A percentile compares a stretch with the other conserved stretches of the same genome.
These are phyloP conservation scores for Stegodyphus mimosarum DNA, from an alignment of 1,140 invertebrate genomes.

Conservation along the genomic window DNA sequence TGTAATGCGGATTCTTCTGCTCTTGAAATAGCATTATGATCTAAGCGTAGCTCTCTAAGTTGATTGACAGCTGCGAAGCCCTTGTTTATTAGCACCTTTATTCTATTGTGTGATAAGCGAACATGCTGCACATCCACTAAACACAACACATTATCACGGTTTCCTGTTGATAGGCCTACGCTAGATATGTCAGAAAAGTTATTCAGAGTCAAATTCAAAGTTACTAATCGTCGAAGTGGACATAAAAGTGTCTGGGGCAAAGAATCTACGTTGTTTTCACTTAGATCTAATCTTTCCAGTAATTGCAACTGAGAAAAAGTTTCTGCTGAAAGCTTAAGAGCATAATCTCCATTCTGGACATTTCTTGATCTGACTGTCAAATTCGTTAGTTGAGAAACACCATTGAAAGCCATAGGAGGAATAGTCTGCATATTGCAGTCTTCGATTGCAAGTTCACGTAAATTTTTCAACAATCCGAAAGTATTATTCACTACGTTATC, in stretches of 20 bases:
- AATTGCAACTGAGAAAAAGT: slow-evolving; percentile 76
- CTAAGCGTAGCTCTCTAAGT: slow-evolving; percentile 75
- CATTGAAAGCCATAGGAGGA: slow-evolving; percentile 76
- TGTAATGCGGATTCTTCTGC: slow-evolving; percentile 82
- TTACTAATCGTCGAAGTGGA: slow-evolving; percentile 70
- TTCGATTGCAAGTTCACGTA: slow-evolving; percentile 79
- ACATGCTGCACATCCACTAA: slow-evolving; percentile 78
- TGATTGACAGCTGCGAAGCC: slow-evolving; percentile 62
- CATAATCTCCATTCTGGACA: slow-evolving; percentile 82
- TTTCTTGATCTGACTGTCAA: slow-evolving; percentile 80
- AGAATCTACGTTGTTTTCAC: slow-evolving; percentile 85
- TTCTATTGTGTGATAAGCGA: slow-evolving; percentile 79
- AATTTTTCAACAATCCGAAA: slow-evolving; percentile 79
- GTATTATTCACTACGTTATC: slow-evolving; percentile 71
- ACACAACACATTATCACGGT: slow-evolving; percentile 44
- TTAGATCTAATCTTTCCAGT: slow-evolving; percentile 80
- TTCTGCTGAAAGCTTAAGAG: slow-evolving; percentile 81
- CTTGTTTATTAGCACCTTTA: slow-evolving; percentile 74
- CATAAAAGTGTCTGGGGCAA: slow-evolving; percentile 81
- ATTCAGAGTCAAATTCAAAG: slow-evolving; percentile 74
- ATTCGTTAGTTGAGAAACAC: slow-evolving; percentile 76
- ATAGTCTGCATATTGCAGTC: slow-evolving; percentile 82
- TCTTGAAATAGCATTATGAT: slow-evolving; percentile 84
- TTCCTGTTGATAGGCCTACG: slow-evolving; percentile 72
- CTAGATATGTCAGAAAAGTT: slow-evolving; percentile 80